Evolutionary conservation across 2,113 vertebrate genomes (phyloP), one percentile per base, ranked within the genome.

Genomic region (Pycnonotus jocosus): DNA sequence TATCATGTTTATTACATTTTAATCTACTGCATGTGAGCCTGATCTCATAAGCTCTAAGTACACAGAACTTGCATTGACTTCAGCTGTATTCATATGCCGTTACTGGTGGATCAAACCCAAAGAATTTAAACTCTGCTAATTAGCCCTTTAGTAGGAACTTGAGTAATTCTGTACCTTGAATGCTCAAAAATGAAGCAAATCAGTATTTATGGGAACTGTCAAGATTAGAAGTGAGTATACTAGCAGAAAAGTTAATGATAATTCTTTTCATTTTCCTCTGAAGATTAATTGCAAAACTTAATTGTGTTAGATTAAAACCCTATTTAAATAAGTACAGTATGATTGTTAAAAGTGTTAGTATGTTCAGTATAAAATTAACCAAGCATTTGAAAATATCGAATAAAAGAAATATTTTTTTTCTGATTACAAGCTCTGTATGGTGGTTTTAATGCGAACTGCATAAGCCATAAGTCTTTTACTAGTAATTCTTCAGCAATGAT

Each of bases 221-320:
- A 53, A 95, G 92, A 96, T 96, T 96, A 97, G 87, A 97, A 97
- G 94, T 95, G 44, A 95, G 80, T 96, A 93, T 91, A 97, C 86
- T 65, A 98, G 70, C 80, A 88, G 60, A 95, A 86, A 97, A 97
- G 64, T 97, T 97, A 95, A 95, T 97, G 96, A 93, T 97, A 96
- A 97, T 97, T 98, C 97, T 95, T 97, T 97, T 94, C 44, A 92
- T 97, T 97, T 96, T 92, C 86, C 84, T 86, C 87, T 93, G 94
- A 95, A 97, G 95, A 97, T 97, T 98, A 98, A 98, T 97, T 97
- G 95, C 92, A 97, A 96, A 97, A 87, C 82, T 95, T 97, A 97
- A 98, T 97, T 97, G 83, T 93, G 83, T 97, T 96, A 97, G 96
- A 98, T 98, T 98, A 97, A 98, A 97, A 93, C 84, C 71, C 81